Evolutionary conservation across 2,888 invertebrate genomes (phyloP).

Genomic region (Philhelius pedissequus): DNA sequence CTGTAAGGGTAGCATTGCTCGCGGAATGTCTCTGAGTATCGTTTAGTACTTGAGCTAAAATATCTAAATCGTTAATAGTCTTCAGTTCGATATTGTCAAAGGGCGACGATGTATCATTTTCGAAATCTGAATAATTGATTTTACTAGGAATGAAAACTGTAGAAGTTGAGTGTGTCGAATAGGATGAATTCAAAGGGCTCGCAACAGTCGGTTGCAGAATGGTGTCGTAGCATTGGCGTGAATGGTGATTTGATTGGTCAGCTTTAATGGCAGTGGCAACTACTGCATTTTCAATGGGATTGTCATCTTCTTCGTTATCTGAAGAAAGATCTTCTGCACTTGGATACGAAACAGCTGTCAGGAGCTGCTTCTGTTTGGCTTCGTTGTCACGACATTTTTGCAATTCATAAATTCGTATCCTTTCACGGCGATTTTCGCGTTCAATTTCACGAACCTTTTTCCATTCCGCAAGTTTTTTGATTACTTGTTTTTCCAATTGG

Average conservation of each 20-base stretch:
- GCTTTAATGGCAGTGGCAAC: not conserved
- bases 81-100: constrained; percentile 96
- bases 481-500: constrained; percentile 85
- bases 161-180: constrained; percentile 31
- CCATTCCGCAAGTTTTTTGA: constrained; percentile 86
- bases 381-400: constrained; percentile 81
- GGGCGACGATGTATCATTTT: constrained; percentile 93
- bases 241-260: constrained; percentile 67
- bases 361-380: constrained; percentile 81
- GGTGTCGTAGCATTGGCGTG: constrained; percentile 75
- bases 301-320: constrained; percentile 74
- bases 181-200: constrained; percentile 25
- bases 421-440: constrained; percentile 82
- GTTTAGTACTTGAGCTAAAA: constrained; percentile 89
- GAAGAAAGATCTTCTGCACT: constrained; percentile 83
- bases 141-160: constrained; percentile 70
- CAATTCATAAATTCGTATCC: constrained; percentile 82
- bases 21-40: constrained; percentile 72
- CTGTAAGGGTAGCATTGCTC: constrained; percentile 10
- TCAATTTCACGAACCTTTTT: constrained; percentile 83
- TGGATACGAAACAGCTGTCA: constrained; percentile 83
- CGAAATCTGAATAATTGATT: constrained; percentile 88
- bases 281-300: not conserved
- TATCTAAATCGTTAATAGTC: constrained; percentile 94
- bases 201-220: constrained; percentile 78